Evolutionary conservation across 2,113 vertebrate species (phyloP), one percentile per base, ranked within the genome.

Genomic region (Oncorhynchus mykiss): DNA sequence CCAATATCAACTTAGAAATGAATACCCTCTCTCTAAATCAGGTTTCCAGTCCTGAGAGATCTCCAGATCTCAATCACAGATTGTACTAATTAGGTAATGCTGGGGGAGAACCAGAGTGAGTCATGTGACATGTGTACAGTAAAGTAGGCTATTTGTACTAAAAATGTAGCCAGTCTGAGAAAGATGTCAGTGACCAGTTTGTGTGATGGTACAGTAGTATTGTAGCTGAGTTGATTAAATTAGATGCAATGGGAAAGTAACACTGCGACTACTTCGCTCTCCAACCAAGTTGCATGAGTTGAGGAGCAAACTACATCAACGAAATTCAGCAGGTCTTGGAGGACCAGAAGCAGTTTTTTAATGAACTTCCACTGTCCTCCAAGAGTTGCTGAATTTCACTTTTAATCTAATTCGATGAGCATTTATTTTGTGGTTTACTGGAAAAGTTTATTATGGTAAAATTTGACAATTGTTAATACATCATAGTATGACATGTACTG

Each of bases 391-490:
- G 39, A 11, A 45, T 45, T 45, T 45, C 39, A 25, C 60, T 64
- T n/a, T 22, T 66, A 24, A 70, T 45, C 13, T 31, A 66, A 48
- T 64, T 39, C 76, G 70, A 66, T 71, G 78, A 75, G 70, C 71
- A 82, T 60, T 60, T 45, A 8, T 25, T 8, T 68, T 4, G 18
- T 69, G 31, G 62, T 84, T 89, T 76, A 85, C 82, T 90, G 84
- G 71, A 91, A 92, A 93, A 88, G 87, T 92, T 92, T 93, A 91
- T 92, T 93, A 84, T 82, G 80, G 89, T 86, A 76, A 93, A 90
- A 91, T 87, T 75, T 78, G 85, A 88, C 84, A 85, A 89, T 82
- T 74, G 62, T 70, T 75, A 88, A 82, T 80, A 90, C 83, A 84
- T 81, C 75, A 80, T 86, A 75, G 67, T 80, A 86, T 64, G 72